Evolutionary conservation across 2,797 vertebrate genomes (phyloP).

Genomic region (Leptatherina wallacei): DNA sequence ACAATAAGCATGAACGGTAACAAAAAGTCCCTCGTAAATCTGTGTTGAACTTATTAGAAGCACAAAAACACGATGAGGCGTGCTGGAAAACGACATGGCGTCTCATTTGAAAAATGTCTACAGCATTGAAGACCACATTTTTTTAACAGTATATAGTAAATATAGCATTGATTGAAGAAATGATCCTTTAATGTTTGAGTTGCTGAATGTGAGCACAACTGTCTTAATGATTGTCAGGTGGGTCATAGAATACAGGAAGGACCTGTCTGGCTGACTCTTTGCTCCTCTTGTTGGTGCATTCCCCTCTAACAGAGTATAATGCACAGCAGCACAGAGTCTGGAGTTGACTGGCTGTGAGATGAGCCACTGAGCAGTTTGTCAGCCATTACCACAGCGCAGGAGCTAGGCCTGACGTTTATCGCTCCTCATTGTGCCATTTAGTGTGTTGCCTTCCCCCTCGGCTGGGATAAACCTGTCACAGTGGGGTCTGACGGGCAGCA

Average conservation of each 20-base stretch:
- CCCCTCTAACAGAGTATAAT: conserved; percentile 26
- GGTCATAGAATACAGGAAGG: background rate
- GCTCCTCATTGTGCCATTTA: conserved; percentile 56
- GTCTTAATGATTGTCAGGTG: background rate
- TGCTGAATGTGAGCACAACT: background rate
- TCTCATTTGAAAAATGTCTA: background rate
- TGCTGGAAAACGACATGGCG: background rate
- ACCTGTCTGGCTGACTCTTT: conserved; percentile 20
- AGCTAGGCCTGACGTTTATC: conserved; percentile 69
- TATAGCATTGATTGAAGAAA: background rate
- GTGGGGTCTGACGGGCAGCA: conserved; percentile 54
- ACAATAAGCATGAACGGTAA: background rate
- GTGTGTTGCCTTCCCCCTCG: conserved; percentile 53
- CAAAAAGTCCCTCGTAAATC: background rate
- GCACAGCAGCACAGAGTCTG: conserved; percentile 45
- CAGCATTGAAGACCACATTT: background rate
- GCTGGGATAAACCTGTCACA: conserved; percentile 72
- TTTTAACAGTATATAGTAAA: background rate
- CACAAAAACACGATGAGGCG: background rate
- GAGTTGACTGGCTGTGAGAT: conserved; percentile 47
- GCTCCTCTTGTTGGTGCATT: conserved; percentile 10
- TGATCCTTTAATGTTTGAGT: background rate
- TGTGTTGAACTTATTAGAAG: background rate
- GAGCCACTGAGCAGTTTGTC: conserved; percentile 66
- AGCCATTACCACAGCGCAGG: conserved; percentile 53